phyloP scores from a whole-genome alignment of 2,797 vertebrate species.

The Pangasius larnaudii region DNA sequence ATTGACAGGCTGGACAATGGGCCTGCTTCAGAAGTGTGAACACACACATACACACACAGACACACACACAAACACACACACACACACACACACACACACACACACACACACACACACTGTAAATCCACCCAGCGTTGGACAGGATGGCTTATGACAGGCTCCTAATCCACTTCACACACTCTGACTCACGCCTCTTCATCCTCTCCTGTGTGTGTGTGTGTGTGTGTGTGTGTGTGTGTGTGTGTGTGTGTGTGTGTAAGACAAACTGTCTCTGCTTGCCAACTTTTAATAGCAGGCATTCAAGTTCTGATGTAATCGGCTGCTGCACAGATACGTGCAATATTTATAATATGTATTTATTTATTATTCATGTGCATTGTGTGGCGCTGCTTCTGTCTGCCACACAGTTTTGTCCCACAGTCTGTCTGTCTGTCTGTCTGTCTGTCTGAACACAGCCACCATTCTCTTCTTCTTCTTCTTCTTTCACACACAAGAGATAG shows the following conservation, averaged over 20 bases:
- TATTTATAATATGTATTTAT: slow-evolving; percentile 66
- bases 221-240: slow-evolving; percentile 21
- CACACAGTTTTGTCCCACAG: not conserved
- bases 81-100: slow-evolving; percentile 18
- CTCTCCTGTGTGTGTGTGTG: slow-evolving; percentile 15
- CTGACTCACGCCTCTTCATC: slow-evolving; percentile 14
- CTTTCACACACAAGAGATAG: not conserved
- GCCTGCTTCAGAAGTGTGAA: slow-evolving; percentile 7
- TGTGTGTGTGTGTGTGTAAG: slow-evolving; percentile 14
- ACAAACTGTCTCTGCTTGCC: slow-evolving; percentile 27
- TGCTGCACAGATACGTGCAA: slow-evolving; percentile 66
- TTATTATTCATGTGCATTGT: slow-evolving; percentile 15
- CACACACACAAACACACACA: not conserved
- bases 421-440: not conserved
- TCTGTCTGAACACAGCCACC: not conserved
- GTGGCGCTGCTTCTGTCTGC: not conserved
- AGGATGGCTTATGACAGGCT: slow-evolving; percentile 29
- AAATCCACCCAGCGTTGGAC: slow-evolving; percentile 12
- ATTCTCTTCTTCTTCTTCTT: not conserved
- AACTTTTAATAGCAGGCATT: slow-evolving; percentile 58
- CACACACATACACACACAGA: slow-evolving; percentile 8
- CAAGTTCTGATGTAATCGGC: slow-evolving; percentile 63
- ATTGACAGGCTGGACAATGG: slow-evolving; percentile 35
- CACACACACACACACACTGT: slow-evolving; percentile 1
- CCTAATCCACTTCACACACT: slow-evolving; percentile 35